Base-by-base conservation (phyloP, 64 coral and sea anemone species). In the Trachythela sp. region DNA sequence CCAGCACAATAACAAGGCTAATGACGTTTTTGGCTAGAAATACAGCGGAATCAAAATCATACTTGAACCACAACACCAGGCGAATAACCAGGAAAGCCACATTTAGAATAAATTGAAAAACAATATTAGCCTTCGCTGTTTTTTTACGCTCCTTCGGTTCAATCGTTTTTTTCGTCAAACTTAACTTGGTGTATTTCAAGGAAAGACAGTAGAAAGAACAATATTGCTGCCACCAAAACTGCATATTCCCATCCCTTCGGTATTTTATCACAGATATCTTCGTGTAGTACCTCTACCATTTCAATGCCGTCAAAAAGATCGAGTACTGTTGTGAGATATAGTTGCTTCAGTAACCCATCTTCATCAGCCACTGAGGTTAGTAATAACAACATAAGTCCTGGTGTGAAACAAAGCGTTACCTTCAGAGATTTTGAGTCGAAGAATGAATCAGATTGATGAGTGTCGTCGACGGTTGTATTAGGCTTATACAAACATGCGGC, bases 261-360 rank as follows among this genome's bases (percentile, higher is more conserved):
- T 39, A 80, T 80, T 80, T 80, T 39, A 35, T 80, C 30, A 64
- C 56, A 64, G 31, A 80, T 29, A 38, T 80, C 75, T 80, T 80
- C 37, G 33, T 80, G 75, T 39, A 80, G 37, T 4, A 80, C 75
- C 10, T 80, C 75, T 35, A 80, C 6, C 75, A 80, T 80, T 37
- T 80, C 75, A 20, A 80, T 35, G 20, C 75, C 75, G 9, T 80
- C 75, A 80, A 80, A 80, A 17, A 80, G 33, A 80, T 80, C 75
- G 4, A 80, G 9, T 0, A 39, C 37, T 17, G 30, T 30, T 35
- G 75, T 80, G 30, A 80, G 20, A 36, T 80, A 38, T 13, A 80
- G 75, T 2, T 36, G 7, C 15, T 37, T 22, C 0, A 80, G 15
- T 2, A 15, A 3, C 15, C 75, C 75, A 14, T 1, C 35, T 36